These are phyloP conservation scores for Zeugodacus cucurbitae DNA, from an alignment of 1,140 invertebrate species.

Conservation along the genomic window DNA sequence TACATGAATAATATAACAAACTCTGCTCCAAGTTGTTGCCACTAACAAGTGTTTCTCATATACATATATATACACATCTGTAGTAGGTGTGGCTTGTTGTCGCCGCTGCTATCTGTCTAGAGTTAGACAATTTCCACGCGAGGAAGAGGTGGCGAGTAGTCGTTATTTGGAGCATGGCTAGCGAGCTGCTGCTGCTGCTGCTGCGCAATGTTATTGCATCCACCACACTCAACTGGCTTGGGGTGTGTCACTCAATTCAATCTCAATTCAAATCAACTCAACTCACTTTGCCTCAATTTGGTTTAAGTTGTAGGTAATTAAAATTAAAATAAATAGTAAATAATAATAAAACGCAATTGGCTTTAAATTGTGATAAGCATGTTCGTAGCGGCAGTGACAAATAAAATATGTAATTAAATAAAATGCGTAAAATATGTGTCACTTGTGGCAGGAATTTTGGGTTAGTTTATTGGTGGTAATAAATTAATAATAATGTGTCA, in stretches of 20 bases:
- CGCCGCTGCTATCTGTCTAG: neutral
- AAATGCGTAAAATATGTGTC: neutral
- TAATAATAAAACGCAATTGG: neutral
- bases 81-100: neutral
- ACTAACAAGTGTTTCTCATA: neutral
- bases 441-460: too few relatives aligned
- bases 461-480: too few relatives aligned
- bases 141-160: neutral
- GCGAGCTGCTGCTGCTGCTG: neutral
- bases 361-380: neutral
- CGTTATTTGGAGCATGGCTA: neutral
- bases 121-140: neutral
- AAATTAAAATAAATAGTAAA: neutral
- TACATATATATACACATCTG: neutral
- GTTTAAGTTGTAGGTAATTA: neutral
- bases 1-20: neutral
- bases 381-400: neutral
- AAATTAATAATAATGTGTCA: too few relatives aligned
- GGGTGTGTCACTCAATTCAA: conserved; percentile 9
- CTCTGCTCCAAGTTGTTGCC: neutral
- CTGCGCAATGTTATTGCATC: neutral
- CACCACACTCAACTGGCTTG: neutral
- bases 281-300: neutral
- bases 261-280: neutral
- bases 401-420: neutral